A percentile compares a stretch with the other conserved stretches of the same genome.
phyloP scores from a whole-genome alignment of 2,113 vertebrate species.

The Zapus hudsonius region DNA sequence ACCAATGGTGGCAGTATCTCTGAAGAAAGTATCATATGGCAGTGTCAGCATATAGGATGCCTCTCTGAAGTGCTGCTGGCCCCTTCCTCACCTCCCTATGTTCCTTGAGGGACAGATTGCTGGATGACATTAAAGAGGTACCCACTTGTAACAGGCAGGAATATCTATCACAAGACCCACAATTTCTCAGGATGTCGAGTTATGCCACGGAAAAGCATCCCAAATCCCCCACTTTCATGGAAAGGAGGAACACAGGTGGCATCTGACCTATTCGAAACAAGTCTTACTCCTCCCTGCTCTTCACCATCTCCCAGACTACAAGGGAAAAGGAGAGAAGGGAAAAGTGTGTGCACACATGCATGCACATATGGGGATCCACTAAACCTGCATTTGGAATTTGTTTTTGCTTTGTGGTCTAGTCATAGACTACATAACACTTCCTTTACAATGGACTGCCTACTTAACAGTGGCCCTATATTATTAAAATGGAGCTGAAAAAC shows the following conservation, averaged over 20 bases:
- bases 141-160: background rate
- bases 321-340: too few species aligned
- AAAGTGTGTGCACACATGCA: too few species aligned
- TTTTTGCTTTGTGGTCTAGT: background rate
- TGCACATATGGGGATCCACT: background rate
- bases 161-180: too few species aligned
- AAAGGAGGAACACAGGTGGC: rapidly evolving
- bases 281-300: background rate
- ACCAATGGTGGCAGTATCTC: background rate
- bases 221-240: too few species aligned
- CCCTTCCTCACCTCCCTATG: background rate
- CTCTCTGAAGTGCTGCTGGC: background rate
- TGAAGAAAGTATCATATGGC: background rate
- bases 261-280: background rate
- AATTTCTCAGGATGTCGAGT: background rate
- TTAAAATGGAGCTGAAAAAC: background rate
- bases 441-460: background rate
- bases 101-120: background rate
- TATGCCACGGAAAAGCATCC: too few species aligned
- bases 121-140: too few species aligned
- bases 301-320: background rate
- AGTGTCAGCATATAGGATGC: background rate
- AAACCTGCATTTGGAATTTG: too few species aligned
- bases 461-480: background rate
- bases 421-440: background rate